A percentile compares a stretch with the other conserved stretches of the same genome.
These are phyloP conservation scores for Daboia siamensis DNA, from an alignment of 2,113 vertebrate genomes.

Conservation along the genomic window DNA sequence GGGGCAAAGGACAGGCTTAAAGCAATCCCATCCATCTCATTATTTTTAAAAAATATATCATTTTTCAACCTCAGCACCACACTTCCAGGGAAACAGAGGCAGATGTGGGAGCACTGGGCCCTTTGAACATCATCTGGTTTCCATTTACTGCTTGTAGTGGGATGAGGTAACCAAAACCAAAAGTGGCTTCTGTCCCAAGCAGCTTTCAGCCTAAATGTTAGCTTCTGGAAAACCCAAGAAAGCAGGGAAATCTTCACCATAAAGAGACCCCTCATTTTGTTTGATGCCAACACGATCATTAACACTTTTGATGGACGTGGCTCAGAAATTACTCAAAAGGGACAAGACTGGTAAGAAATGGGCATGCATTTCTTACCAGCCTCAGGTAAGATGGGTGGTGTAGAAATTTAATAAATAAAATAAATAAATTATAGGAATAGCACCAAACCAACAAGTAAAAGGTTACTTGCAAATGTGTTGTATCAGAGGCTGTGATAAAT, in stretches of 20 bases:
- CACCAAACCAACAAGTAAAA: rapidly evolving
- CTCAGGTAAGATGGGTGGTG: neutral
- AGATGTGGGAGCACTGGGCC: neutral
- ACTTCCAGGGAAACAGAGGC: neutral
- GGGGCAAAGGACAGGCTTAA: neutral
- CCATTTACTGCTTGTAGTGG: neutral
- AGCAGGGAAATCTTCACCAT: neutral
- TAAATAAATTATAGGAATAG: neutral
- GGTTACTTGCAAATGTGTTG: rapidly evolving
- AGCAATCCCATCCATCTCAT: neutral
- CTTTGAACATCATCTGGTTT: neutral
- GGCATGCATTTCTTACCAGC: neutral
- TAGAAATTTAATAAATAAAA: neutral
- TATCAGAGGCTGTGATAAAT: neutral
- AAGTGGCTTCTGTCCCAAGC: neutral
- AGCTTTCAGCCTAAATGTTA: neutral
- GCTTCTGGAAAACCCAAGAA: neutral
- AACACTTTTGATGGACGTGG: neutral
- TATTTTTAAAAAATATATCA: neutral
- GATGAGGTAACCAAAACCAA: neutral
- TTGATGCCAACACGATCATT: neutral
- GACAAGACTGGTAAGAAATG: neutral
- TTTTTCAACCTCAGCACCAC: neutral
- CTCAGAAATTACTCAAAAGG: neutral
- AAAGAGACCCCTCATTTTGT: neutral